Percentiles rank a stretch among this genome's conserved stretches.
Evolutionary conservation across 2,797 vertebrate genomes (phyloP).

Genomic region (Eulemur mongoz): DNA sequence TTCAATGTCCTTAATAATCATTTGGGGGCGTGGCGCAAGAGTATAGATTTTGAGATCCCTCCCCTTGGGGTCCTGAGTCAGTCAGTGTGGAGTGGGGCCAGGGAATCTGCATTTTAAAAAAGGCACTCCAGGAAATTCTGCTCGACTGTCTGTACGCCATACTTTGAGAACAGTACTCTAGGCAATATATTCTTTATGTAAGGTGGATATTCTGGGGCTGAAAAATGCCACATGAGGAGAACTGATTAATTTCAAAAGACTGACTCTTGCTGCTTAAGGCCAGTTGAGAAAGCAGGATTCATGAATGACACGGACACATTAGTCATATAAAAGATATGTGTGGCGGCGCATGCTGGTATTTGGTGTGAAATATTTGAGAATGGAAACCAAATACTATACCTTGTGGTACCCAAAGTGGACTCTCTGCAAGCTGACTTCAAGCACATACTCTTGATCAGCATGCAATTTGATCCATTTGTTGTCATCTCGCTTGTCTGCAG

Average conservation of each 20-base stretch:
- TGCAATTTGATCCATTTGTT: slow-evolving; percentile 92
- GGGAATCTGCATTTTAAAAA: background rate
- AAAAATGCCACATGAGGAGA: slow-evolving; percentile 32
- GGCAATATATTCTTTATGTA: background rate
- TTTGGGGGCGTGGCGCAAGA: background rate
- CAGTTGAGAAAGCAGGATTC: slow-evolving; percentile 73
- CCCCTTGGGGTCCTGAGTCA: background rate
- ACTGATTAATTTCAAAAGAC: slow-evolving; percentile 53
- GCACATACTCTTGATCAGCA: slow-evolving; percentile 97
- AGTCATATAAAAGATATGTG: slow-evolving; percentile 47
- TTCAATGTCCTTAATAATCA: background rate
- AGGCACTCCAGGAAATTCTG: background rate
- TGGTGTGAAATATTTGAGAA: slow-evolving; percentile 68
- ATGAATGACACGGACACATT: slow-evolving; percentile 70
- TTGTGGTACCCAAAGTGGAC: slow-evolving; percentile 89
- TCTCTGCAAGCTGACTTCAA: slow-evolving; percentile 93
- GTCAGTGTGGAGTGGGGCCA: background rate
- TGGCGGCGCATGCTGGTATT: slow-evolving; percentile 51
- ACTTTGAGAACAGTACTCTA: background rate
- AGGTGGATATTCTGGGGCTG: slow-evolving; percentile 2
- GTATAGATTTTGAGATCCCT: background rate
- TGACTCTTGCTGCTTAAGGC: slow-evolving; percentile 44
- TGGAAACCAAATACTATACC: slow-evolving; percentile 85
- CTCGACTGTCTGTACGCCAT: background rate
- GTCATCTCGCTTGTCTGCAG: slow-evolving; percentile 86